These are phyloP conservation scores for Heterodera schachtii DNA, from an alignment of 1,140 invertebrate genomes.

Conservation along the genomic window DNA sequence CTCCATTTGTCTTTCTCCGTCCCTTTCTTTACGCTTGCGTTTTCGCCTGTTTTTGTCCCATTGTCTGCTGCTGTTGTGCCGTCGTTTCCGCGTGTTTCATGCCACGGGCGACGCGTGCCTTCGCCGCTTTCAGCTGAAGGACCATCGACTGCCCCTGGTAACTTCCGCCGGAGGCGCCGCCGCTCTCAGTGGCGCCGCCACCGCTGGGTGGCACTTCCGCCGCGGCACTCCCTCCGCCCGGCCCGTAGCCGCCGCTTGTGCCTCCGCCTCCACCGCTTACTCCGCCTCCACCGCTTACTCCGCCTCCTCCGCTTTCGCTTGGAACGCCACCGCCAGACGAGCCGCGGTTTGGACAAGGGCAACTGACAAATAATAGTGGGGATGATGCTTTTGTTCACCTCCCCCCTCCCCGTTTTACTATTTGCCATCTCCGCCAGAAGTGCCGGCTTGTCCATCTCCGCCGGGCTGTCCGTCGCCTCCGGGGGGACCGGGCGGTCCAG, in stretches of 20 bases:
- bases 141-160: not conserved
- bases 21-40: not conserved
- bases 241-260: not conserved
- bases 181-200: slow-evolving; percentile 8
- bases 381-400: not conserved
- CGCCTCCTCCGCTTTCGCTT: not conserved
- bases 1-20: not conserved
- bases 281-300: not conserved
- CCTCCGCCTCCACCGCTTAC: not conserved
- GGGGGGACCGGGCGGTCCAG: slow-evolving; percentile 31
- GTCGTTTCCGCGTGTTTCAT: not conserved
- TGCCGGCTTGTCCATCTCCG: slow-evolving; percentile 17
- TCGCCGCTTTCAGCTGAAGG: not conserved
- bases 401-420: not conserved
- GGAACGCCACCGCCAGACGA: slow-evolving; percentile 7
- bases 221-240: too few species aligned
- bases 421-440: slow-evolving; percentile 30
- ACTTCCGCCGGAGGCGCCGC: too few species aligned
- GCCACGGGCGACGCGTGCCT: not conserved
- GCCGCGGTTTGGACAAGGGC: slow-evolving; percentile 31
- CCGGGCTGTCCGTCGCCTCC: slow-evolving; percentile 30
- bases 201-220: not conserved
- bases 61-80: not conserved
- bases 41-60: not conserved
- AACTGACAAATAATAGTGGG: slow-evolving; percentile 1